Evolutionary conservation across 1,140 invertebrate species (phyloP), one percentile per base, ranked within the genome.

Genomic region (Drosophila guanche): DNA sequence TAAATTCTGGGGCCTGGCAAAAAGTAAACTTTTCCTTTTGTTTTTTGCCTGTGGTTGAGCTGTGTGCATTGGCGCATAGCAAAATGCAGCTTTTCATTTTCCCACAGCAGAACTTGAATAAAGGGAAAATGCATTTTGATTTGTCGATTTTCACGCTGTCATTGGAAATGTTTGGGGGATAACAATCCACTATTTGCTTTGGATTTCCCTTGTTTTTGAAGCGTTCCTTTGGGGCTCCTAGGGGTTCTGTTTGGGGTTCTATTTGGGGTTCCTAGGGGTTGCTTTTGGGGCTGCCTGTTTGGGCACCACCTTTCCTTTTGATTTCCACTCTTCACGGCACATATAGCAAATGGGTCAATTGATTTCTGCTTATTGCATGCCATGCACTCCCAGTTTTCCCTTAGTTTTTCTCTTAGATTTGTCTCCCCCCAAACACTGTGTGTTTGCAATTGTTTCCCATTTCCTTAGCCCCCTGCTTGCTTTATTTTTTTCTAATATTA

Each of bases 261-360:
- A 10, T 5, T 40, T 56, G 43, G 25, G 2, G 27, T 33, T 50
- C 37, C 48, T 57, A 8, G n/a, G 16, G 33, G 12, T 20, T 43
- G 20, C 10, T 14, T 5, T 40, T 56, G 27, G 25, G n/a, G 40
- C 10, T 12, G 20, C 8, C 29, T 33, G 8, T 33, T 29, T 6
- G 5, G 27, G 27, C 27, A 29, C 16, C 16, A 20, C 16, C 16
- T 7, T 69, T 40, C 27, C 33, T 4, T 43, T 73, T 47, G 50
- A 29, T 41, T 63, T 68, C 16, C 16, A 48, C 51, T 48, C 59
- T 75, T 83, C 75, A 59, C 79, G 75, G 79, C 67, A 84, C 79
- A 84, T 84, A 78, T 79, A 79, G 66, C 79, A 84, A 84, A 79
- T 84, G 79, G 79, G 79, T 84, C 79, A 84, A 84, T 84, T 84